phyloP scores from a whole-genome alignment of 2,113 vertebrate species.

The Kryptolebias marmoratus region DNA sequence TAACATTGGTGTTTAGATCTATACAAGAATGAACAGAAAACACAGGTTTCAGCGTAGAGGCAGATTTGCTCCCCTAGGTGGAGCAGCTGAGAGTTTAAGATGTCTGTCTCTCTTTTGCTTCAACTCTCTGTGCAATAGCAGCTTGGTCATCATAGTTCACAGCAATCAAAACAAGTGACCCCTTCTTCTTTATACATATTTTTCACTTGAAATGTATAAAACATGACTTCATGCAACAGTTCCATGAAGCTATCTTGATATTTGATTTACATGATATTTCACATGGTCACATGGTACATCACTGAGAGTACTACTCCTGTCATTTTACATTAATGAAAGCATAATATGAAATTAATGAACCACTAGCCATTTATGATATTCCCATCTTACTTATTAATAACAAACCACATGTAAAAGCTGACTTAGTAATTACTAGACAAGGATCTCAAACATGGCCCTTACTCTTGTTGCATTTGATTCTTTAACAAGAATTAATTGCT shows the following conservation, averaged over 20 bases:
- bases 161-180: not conserved
- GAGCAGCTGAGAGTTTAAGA: slow-evolving; percentile 66
- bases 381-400: slow-evolving; percentile 69
- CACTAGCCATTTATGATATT: slow-evolving; percentile 71
- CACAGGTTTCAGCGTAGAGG: slow-evolving; percentile 1
- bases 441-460: slow-evolving; percentile 60
- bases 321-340: slow-evolving; percentile 71
- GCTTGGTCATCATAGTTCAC: slow-evolving; percentile 11
- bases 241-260: slow-evolving; percentile 16
- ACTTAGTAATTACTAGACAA: slow-evolving; percentile 73
- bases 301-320: slow-evolving; percentile 59
- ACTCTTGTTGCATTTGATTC: slow-evolving; percentile 39
- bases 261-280: slow-evolving; percentile 69
- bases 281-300: slow-evolving; percentile 53
- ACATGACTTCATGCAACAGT: slow-evolving; percentile 7
- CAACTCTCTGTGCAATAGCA: slow-evolving; percentile 5
- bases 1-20: slow-evolving; percentile 31
- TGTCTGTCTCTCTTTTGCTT: slow-evolving; percentile 9
- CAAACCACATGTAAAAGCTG: slow-evolving; percentile 63
- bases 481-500: slow-evolving; percentile 53
- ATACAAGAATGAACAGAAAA: slow-evolving; percentile 9
- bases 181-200: not conserved
- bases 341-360: slow-evolving; percentile 71
- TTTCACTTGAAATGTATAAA: not conserved
- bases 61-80: slow-evolving; percentile 64